A percentile compares a stretch with the other conserved stretches of the same genome.
Conservation (phyloP, 2,797 vertebrate genomes). For the Anguilla marmorata region DNA sequence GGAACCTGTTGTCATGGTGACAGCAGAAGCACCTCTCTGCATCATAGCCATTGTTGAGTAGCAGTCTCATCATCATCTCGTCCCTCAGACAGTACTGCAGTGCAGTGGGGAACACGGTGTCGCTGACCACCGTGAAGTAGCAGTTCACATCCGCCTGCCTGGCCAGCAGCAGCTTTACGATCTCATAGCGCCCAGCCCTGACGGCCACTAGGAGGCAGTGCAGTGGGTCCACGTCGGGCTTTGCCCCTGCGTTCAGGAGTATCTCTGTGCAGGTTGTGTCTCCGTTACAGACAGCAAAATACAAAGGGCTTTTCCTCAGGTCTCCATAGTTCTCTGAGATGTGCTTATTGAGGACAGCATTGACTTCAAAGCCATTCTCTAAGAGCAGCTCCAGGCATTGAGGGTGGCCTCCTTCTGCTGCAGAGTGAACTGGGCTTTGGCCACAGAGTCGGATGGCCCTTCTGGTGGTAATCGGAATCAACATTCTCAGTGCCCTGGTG, state of each 20-base stretch:
- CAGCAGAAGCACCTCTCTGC: constrained; percentile 81
- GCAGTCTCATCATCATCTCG: constrained; percentile 83
- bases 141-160: constrained; percentile 82
- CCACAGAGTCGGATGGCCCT: constrained; percentile 76
- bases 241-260: constrained; percentile 75
- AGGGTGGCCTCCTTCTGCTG: constrained; percentile 76
- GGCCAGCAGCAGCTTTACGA: constrained; percentile 78
- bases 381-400: constrained; percentile 79
- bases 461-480: constrained; percentile 80
- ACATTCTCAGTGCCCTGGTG: constrained; percentile 77
- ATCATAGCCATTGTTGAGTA: constrained; percentile 81
- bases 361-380: constrained; percentile 77
- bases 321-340: constrained; percentile 79
- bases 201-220: constrained; percentile 83
- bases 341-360: constrained; percentile 71
- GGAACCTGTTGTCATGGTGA: constrained; percentile 74
- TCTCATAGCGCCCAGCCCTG: constrained; percentile 76
- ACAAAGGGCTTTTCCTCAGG: constrained; percentile 74
- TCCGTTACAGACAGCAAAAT: constrained; percentile 80
- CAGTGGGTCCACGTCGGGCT: constrained; percentile 82
- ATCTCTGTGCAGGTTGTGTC: constrained; percentile 75
- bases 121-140: constrained; percentile 80
- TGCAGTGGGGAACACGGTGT: constrained; percentile 83
- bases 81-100: constrained; percentile 86
- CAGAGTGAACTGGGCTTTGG: constrained; percentile 80